phyloP scores from a whole-genome alignment of 2,113 vertebrate species.

The Thermophis baileyi region DNA sequence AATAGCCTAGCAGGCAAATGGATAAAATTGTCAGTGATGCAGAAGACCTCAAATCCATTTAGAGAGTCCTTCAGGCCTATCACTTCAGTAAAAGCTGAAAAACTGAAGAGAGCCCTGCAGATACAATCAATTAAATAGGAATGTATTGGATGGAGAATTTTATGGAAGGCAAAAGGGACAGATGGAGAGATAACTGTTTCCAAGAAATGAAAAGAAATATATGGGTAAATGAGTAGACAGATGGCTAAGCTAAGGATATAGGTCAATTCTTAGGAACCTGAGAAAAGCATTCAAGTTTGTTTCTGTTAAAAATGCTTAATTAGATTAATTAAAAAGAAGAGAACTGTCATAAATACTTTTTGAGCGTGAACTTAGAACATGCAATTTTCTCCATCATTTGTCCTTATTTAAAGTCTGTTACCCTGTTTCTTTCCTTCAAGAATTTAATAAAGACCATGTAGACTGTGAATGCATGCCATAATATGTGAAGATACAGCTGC shows the following conservation, averaged over 20 bases:
- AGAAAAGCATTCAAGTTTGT: constrained; percentile 28
- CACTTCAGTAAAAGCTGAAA: not conserved
- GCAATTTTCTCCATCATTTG: constrained; percentile 25
- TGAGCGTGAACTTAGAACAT: not conserved
- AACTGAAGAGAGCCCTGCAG: not conserved
- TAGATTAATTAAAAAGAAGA: constrained; percentile 28
- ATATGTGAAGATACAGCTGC: not conserved
- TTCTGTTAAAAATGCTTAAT: constrained; percentile 30
- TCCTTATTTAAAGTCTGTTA: not conserved
- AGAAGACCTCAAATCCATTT: not conserved
- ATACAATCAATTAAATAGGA: not conserved
- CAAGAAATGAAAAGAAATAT: constrained; percentile 10
- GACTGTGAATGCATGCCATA: not conserved
- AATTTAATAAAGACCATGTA: constrained; percentile 9
- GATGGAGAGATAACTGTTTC: constrained; percentile 6
- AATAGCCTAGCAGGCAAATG: not conserved
- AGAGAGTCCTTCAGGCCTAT: not conserved
- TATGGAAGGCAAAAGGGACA: constrained; percentile 18
- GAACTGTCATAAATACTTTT: constrained; percentile 27
- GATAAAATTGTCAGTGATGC: not conserved
- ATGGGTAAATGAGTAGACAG: constrained; percentile 17
- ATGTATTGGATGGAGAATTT: not conserved
- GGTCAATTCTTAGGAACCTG: constrained; percentile 17
- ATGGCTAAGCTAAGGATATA: constrained; percentile 23
- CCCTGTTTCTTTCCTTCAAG: not conserved